Percentiles rank a stretch among this genome's conserved stretches.
Evolutionary conservation across 2,888 invertebrate species (phyloP).

Genomic region (Tipula lateralis): DNA sequence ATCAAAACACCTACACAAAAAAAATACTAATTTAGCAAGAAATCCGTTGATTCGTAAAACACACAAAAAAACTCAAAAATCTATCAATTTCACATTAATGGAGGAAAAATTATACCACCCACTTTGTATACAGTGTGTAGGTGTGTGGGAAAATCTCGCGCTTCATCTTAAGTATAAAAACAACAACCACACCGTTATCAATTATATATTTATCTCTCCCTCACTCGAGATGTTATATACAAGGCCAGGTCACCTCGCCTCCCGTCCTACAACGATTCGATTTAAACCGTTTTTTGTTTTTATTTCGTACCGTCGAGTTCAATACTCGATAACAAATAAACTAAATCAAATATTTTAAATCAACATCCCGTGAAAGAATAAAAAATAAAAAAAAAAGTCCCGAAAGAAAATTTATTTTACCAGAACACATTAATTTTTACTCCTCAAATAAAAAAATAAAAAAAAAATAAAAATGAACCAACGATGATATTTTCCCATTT

Average conservation of each 20-base stretch:
- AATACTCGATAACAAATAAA: constrained; percentile 11
- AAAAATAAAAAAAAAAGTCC: not conserved
- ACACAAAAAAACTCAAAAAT: not conserved
- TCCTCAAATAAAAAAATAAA: not conserved
- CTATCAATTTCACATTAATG: not conserved
- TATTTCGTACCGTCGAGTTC: not conserved
- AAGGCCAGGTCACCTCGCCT: not conserved
- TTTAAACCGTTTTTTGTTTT: not conserved
- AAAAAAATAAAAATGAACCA: not conserved
- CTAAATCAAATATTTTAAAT: constrained; percentile 19
- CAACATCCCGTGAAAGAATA: not conserved
- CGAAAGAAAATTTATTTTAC: constrained; percentile 6
- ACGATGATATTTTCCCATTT: not conserved
- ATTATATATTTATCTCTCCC: not conserved
- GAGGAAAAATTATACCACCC: not conserved
- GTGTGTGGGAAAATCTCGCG: not conserved
- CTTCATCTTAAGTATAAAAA: not conserved
- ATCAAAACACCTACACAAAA: not conserved
- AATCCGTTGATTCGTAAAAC: not conserved
- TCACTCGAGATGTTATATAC: not conserved
- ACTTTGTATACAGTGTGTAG: not conserved
- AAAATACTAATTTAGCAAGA: not conserved
- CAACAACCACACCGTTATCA: not conserved
- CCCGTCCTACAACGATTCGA: not conserved
- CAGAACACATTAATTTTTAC: constrained; percentile 19